phyloP scores from a whole-genome alignment of 1,140 invertebrate species.

The Calliopsis andreniformis region DNA sequence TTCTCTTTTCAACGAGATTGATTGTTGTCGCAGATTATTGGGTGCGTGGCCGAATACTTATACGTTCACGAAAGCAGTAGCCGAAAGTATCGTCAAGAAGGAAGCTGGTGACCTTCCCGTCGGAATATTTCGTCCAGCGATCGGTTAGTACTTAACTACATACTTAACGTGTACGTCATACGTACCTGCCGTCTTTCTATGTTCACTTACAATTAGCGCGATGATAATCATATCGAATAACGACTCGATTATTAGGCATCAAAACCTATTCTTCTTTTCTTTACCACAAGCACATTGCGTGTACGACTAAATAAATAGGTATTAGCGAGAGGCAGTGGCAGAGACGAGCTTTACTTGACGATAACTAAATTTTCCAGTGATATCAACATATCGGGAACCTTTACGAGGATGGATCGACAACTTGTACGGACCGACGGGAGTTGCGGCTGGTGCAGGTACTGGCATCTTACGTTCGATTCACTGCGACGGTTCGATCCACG shows the following conservation, averaged over 20 bases:
- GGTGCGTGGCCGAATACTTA: conserved; percentile 87
- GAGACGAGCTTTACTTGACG: background rate
- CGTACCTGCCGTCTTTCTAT: too few relatives aligned
- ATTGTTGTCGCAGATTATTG: conserved; percentile 77
- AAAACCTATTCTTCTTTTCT: too few relatives aligned
- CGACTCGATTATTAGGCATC: too few relatives aligned
- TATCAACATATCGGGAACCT: conserved; percentile 82
- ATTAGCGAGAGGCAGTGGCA: background rate
- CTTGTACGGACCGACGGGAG: conserved; percentile 93
- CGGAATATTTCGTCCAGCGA: conserved; percentile 90
- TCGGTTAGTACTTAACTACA: conserved; percentile 80
- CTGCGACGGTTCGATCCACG: conserved; percentile 82
- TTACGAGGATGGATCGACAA: conserved; percentile 92
- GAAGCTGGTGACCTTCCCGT: conserved; percentile 83
- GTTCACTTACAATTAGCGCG: too few relatives aligned
- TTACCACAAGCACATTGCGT: too few relatives aligned
- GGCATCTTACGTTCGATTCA: conserved; percentile 89
- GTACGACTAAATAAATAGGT: too few relatives aligned
- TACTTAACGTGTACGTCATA: too few relatives aligned
- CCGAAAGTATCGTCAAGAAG: conserved; percentile 84
- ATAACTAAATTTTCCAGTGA: conserved; percentile 74
- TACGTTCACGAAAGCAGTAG: conserved; percentile 87
- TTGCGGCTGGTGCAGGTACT: conserved; percentile 87
- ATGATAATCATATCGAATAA: too few relatives aligned
- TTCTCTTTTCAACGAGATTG: background rate